phyloP scores from a whole-genome alignment of 2,888 invertebrate species.

The Pardosa pseudoannulata region DNA sequence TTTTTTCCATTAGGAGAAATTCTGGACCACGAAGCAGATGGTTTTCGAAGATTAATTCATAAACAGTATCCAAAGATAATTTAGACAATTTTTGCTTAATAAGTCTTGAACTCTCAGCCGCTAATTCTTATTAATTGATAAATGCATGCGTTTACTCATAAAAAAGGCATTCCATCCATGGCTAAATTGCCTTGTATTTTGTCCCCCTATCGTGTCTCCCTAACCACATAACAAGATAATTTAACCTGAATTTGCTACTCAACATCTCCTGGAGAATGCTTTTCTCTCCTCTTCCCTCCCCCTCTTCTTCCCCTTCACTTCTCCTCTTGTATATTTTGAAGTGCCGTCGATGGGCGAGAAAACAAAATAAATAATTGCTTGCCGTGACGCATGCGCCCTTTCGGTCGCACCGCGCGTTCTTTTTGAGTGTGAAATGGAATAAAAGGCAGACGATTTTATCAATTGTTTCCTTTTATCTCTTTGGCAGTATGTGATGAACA shows the following conservation, averaged over 20 bases:
- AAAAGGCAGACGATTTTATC: not conserved
- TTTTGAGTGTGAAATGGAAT: conserved; percentile 22
- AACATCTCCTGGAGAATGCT: not conserved
- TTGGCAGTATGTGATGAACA: conserved; percentile 87
- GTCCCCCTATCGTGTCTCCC: not conserved
- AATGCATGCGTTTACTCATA: no score
- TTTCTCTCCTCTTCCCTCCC: not conserved
- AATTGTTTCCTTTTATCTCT: not conserved
- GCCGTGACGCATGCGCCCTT: conserved; percentile 21
- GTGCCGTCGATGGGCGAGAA: not conserved
- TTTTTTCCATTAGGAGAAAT: no score
- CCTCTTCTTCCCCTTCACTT: not conserved
- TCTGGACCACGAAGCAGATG: no score
- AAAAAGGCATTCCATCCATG: not conserved
- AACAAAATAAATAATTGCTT: conserved; percentile 15
- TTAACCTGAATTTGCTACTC: not conserved
- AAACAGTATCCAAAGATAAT: no score
- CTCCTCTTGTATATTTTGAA: conserved; percentile 18
- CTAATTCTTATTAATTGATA: no score
- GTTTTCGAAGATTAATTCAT: no score
- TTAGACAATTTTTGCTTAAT: no score
- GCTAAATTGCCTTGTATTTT: no score
- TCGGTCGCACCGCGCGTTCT: not conserved
- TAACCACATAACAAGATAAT: not conserved
- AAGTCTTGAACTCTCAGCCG: no score